A percentile compares a stretch with the other conserved stretches of the same genome.
Conservation (phyloP, 2,113 vertebrate species). For the Sinosuthora webbiana region DNA sequence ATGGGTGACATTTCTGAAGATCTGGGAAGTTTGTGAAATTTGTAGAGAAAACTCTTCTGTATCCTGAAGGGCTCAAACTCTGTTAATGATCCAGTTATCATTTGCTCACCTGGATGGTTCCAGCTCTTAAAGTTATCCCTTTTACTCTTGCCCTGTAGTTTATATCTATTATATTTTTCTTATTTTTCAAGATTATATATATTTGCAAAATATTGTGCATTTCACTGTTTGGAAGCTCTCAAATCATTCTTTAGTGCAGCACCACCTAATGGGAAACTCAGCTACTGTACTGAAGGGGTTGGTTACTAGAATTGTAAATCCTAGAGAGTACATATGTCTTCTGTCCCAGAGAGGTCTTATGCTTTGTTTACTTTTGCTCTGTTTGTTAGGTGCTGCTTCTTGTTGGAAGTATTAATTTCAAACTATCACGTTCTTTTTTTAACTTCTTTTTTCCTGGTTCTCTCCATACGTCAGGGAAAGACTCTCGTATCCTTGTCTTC, state of each 20-base stretch:
- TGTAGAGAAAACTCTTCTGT: not conserved
- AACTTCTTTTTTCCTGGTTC: not conserved
- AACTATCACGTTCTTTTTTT: not conserved
- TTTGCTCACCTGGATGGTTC: not conserved
- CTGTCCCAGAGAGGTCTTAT: not conserved
- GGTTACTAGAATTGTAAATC: not conserved
- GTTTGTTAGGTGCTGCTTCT: not conserved
- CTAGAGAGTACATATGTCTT: not conserved
- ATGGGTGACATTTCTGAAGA: not conserved
- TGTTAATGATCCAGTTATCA: not conserved
- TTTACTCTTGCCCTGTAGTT: not conserved
- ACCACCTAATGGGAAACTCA: not conserved
- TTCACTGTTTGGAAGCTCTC: not conserved
- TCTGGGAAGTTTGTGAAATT: not conserved
- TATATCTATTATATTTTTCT: not conserved
- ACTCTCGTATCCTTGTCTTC: constrained; percentile 93
- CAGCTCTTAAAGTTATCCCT: not conserved
- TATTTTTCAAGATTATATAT: not conserved
- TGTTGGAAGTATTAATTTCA: not conserved
- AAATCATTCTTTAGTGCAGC: not conserved
- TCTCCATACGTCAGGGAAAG: constrained; percentile 81
- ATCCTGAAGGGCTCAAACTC: not conserved
- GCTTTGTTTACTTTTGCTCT: not conserved
- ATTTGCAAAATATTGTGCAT: not conserved
- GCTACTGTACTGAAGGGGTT: not conserved